Evolutionary conservation across 2,888 invertebrate species (phyloP), one percentile per base, ranked within the genome.

Genomic region (Athripsodes cinereus): DNA sequence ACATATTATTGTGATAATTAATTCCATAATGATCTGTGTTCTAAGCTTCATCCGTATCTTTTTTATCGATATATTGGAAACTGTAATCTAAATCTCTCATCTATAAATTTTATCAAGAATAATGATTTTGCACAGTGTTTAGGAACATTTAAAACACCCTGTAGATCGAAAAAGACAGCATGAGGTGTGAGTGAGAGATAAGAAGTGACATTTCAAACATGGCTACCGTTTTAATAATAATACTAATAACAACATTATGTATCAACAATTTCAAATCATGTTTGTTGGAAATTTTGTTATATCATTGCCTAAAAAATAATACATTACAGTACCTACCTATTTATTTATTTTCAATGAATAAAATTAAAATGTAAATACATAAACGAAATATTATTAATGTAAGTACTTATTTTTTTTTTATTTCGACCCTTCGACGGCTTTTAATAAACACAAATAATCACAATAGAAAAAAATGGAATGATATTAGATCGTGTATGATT

Each of bases 121-220:
- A n/a, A n/a, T n/a, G n/a, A n/a, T n/a, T n/a, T n/a, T n/a, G n/a
- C n/a, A n/a, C n/a, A n/a, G n/a, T 31, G 31, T 31, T 31, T 8
- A 31, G 11, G 11, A 31, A 31, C 16, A 40, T 40, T 40, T 40
- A 16, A 8, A 40, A n/a, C 40, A 40, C 40, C 40, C 40, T 40
- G 58, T 60, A 47, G 22, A 52, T 55, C 35, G 34, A 46, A 35
- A 44, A 55, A 44, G n/a, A 47, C 34, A 40, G 40, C 11, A 16
- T 40, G 13, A 22, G 8, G 26, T 16, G 16, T n/a, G 16, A 40
- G 13, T 8, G 40, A 13, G 40, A 40, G 40, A 26, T n/a, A n/a
- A 13, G 13, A 8, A 40, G 13, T 40, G 40, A 40, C 40, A 40
- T 40, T 52, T 35, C 20, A 52, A 52, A 2, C 34, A 52, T 19